Evolutionary conservation across 2,888 invertebrate species (phyloP).

Genomic region (Nephrotoma appendiculata): DNA sequence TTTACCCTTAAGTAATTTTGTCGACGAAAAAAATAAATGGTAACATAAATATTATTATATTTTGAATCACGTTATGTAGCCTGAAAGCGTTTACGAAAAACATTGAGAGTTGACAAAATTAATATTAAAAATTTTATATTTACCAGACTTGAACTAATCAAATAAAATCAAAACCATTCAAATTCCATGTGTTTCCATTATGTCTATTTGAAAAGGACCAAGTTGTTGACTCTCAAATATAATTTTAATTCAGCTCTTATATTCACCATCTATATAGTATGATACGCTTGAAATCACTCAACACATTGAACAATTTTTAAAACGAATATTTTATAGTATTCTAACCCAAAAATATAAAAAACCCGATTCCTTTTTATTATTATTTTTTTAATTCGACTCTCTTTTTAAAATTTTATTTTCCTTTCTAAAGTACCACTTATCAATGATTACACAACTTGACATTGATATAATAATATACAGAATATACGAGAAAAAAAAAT

Average conservation of each 20-base stretch:
- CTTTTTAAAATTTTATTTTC: background rate
- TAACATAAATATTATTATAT: background rate
- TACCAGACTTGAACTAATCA: background rate
- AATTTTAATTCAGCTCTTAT: background rate
- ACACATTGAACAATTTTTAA: background rate
- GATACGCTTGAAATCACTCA: background rate
- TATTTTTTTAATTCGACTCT: background rate
- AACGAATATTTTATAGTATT: background rate
- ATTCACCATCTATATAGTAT: background rate
- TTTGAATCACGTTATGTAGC: no score
- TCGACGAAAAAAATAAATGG: no score
- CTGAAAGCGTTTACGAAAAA: background rate
- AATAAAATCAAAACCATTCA: background rate
- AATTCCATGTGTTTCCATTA: background rate
- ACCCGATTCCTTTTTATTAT: background rate
- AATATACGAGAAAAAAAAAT: background rate
- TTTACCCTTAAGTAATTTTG: no score
- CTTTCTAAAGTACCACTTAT: background rate
- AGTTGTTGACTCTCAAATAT: background rate
- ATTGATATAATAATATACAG: background rate
- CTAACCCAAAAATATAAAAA: background rate
- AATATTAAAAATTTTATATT: background rate
- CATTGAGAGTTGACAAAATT: background rate
- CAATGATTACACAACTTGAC: background rate
- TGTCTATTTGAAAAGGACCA: background rate